Percentiles rank a stretch among this genome's conserved stretches.
Conservation (phyloP, 2,113 vertebrate species). For the Elanus axillaris region DNA sequence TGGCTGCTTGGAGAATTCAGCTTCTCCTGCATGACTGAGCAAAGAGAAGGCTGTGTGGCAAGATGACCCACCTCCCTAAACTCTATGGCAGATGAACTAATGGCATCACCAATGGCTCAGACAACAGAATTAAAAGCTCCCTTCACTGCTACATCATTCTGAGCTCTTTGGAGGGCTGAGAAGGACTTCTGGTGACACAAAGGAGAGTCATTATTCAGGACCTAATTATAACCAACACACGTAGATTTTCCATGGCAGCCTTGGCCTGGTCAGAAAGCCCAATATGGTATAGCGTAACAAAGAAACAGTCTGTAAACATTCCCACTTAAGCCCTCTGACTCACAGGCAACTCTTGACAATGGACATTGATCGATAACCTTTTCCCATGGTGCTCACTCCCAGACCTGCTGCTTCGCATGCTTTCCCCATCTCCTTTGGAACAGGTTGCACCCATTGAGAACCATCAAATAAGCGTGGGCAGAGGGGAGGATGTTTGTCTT, state of each 20-base stretch:
- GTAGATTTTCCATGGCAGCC: constrained; percentile 33
- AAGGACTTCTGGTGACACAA: neutral
- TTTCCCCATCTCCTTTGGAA: neutral
- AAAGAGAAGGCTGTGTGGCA: neutral
- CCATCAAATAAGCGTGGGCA: neutral
- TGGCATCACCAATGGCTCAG: neutral
- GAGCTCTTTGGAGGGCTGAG: neutral
- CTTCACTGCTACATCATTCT: neutral
- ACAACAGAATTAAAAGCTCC: neutral
- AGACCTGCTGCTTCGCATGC: neutral
- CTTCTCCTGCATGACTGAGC: neutral
- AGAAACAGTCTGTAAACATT: constrained; percentile 22
- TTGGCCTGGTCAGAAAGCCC: neutral
- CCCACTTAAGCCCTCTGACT: constrained; percentile 22
- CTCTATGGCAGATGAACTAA: fast-evolving
- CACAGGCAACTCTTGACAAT: neutral
- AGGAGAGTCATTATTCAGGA: neutral
- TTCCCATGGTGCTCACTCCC: neutral
- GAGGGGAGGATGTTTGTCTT: neutral
- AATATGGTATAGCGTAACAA: neutral
- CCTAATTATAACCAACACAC: constrained; percentile 32
- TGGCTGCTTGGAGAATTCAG: neutral
- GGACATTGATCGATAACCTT: neutral
- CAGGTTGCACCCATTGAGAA: neutral
- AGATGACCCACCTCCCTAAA: neutral